These are phyloP conservation scores for Ptyas mucosa DNA, from an alignment of 2,113 vertebrate genomes.

Conservation along the genomic window DNA sequence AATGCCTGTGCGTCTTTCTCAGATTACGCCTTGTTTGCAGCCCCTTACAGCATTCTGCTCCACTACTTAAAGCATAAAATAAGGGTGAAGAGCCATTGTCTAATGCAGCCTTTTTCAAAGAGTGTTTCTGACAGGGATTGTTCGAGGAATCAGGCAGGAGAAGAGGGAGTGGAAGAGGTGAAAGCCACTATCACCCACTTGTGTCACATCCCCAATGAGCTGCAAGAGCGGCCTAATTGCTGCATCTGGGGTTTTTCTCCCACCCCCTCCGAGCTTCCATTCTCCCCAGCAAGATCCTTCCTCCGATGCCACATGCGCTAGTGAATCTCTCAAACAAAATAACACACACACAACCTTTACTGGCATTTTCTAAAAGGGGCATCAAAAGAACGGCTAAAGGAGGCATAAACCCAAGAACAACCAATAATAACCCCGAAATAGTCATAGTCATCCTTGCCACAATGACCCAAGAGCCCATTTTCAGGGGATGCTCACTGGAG, in stretches of 20 bases:
- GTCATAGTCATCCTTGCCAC: background rate
- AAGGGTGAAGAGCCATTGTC: constrained; percentile 95
- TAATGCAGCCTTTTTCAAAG: constrained; percentile 92
- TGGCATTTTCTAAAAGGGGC: constrained; percentile 71
- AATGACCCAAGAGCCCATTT: background rate
- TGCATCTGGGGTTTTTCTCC: constrained; percentile 66
- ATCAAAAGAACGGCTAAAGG: constrained; percentile 66
- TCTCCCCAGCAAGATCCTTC: constrained; percentile 85
- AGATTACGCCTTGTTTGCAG: constrained; percentile 91
- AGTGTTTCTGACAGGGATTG: constrained; percentile 94
- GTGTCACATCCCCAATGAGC: constrained; percentile 88
- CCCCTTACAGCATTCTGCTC: constrained; percentile 91
- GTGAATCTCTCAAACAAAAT: constrained; percentile 77
- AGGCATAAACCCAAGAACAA: constrained; percentile 40
- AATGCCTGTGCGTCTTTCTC: constrained; percentile 93
- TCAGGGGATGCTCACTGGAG: constrained; percentile 22
- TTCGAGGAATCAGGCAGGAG: constrained; percentile 89
- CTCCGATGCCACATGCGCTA: constrained; percentile 81
- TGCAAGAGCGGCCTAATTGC: constrained; percentile 90
- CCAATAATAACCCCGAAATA: background rate
- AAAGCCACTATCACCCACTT: constrained; percentile 93
- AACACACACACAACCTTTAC: constrained; percentile 70
- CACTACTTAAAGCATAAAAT: constrained; percentile 90
- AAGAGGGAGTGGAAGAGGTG: constrained; percentile 89
- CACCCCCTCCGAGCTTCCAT: constrained; percentile 66